Percentiles rank a stretch among this genome's conserved stretches.
phyloP scores from a whole-genome alignment of 2,888 invertebrate species.

The Morpho achilles region DNA sequence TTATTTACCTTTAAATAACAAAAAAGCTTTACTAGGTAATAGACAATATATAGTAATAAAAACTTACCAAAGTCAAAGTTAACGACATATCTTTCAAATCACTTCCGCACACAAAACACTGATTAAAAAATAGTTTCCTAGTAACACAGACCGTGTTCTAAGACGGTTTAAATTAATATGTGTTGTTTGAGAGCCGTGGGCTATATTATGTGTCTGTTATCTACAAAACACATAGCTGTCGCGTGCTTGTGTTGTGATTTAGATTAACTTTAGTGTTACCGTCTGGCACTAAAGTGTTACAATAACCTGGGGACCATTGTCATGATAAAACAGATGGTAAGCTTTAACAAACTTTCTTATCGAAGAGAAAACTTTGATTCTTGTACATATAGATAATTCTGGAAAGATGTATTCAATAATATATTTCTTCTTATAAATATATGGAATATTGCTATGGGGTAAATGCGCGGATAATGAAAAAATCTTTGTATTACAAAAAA shows the following conservation, averaged over 20 bases:
- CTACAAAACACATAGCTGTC: slow-evolving; percentile 36
- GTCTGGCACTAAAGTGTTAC: slow-evolving; percentile 1
- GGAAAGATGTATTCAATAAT: no score
- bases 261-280: slow-evolving; percentile 32
- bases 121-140: not conserved
- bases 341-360: no score
- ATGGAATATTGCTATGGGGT: no score
- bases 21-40: no score
- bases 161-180: slow-evolving; percentile 12
- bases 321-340: not conserved
- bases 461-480: no score
- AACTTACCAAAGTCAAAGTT: no score
- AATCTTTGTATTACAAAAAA: no score
- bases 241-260: slow-evolving; percentile 47
- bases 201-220: slow-evolving; percentile 18
- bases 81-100: not conserved
- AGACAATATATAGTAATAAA: no score
- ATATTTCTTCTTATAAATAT: no score
- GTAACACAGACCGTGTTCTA: not conserved
- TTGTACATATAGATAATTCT: no score
- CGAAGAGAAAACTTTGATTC: no score
- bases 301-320: not conserved
- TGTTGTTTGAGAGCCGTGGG: slow-evolving; percentile 9
- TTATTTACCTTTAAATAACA: no score
- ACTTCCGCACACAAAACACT: slow-evolving; percentile 16